These are phyloP conservation scores for Hipposideros larvatus DNA, from an alignment of 2,797 vertebrate species.

Conservation along the genomic window DNA sequence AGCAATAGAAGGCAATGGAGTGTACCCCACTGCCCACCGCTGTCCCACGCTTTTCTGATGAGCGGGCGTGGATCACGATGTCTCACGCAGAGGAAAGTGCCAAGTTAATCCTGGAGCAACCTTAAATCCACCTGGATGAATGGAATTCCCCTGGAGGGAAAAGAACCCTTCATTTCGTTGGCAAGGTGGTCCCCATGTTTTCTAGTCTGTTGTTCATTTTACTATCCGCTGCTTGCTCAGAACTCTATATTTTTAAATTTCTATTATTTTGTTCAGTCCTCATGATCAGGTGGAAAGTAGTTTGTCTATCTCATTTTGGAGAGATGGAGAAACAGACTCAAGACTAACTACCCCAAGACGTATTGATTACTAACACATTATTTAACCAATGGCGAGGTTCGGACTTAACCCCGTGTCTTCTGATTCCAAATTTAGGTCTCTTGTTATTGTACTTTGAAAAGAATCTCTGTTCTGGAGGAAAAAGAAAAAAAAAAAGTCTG, in stretches of 20 bases:
- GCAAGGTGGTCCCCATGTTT: constrained; percentile 30
- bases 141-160: background rate
- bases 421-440: background rate
- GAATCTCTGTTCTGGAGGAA: background rate
- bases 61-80: background rate
- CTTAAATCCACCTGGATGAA: background rate
- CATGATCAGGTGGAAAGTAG: background rate
- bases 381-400: background rate
- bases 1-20: background rate
- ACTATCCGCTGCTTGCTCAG: background rate
- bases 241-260: background rate
- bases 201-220: background rate
- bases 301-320: constrained; percentile 2
- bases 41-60: background rate
- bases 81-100: background rate
- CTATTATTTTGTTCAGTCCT: background rate
- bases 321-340: background rate
- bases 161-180: background rate
- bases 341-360: background rate
- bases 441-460: background rate
- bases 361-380: background rate
- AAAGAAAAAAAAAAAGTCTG: background rate
- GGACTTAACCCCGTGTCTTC: background rate
- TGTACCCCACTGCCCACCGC: background rate
- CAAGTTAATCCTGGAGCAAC: background rate